Conservation (phyloP, 1,140 invertebrate species). For the Helicoverpa armigera region DNA sequence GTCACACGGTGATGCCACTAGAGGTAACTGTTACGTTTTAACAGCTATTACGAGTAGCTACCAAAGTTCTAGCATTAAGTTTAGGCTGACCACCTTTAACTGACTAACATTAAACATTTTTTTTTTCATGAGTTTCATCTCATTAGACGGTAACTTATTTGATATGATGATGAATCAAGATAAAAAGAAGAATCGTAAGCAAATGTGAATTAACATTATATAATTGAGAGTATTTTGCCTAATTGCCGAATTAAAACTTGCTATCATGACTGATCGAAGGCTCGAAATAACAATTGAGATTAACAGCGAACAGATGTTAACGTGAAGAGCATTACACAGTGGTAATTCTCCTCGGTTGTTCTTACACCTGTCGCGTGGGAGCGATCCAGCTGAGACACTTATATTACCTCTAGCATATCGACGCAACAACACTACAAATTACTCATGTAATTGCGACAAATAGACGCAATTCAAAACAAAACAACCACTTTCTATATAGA, state of each 20-base stretch:
- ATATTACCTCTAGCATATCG: slow-evolving; percentile 1
- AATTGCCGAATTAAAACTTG: too few species aligned
- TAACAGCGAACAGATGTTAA: neutral
- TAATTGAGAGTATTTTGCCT: too few species aligned
- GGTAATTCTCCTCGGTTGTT: slow-evolving; percentile 1
- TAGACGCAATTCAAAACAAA: slow-evolving; percentile 5
- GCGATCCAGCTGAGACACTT: slow-evolving; percentile 15
- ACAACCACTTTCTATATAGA: slow-evolving; percentile 19
- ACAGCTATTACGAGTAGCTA: neutral
- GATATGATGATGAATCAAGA: too few species aligned
- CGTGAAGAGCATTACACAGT: neutral
- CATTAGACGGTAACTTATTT: too few species aligned
- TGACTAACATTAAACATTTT: too few species aligned
- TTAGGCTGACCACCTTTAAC: too few species aligned
- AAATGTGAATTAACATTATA: too few species aligned
- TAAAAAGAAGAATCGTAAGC: too few species aligned
- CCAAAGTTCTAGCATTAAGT: neutral
- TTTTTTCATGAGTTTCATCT: too few species aligned
- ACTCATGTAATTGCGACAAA: slow-evolving; percentile 12
- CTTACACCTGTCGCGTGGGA: slow-evolving; percentile 49
- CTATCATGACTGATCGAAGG: too few species aligned
- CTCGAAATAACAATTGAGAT: too few species aligned
- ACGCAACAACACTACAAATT: slow-evolving; percentile 17
- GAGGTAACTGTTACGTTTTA: neutral
- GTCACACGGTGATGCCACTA: slow-evolving; percentile 57